Evolutionary conservation across 2,888 invertebrate species (phyloP).

Genomic region (Pycnomerus fuliginosus): DNA sequence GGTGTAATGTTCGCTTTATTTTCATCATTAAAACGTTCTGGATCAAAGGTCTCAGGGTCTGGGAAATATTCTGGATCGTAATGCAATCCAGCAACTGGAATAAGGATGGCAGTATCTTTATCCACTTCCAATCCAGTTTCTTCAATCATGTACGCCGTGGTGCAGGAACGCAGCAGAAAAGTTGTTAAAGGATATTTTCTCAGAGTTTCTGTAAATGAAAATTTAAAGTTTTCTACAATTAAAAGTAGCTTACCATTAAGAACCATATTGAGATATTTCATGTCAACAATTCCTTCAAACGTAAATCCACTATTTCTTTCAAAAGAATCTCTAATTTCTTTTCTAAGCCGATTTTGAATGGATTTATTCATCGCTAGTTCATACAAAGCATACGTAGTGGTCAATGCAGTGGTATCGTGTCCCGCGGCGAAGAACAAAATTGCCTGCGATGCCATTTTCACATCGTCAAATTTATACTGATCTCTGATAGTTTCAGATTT

Average conservation of each 20-base stretch:
- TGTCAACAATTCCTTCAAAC: conserved; percentile 7
- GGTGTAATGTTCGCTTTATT: conserved; percentile 11
- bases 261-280: conserved; percentile 16
- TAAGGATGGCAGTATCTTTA: conserved; percentile 5
- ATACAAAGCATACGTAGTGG: conserved; percentile 6
- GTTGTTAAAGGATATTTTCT: conserved; percentile 10
- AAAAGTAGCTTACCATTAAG: conserved; percentile 8
- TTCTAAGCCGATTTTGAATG: conserved; percentile 7
- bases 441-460: conserved; percentile 47
- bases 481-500: conserved; percentile 28
- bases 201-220: conserved; percentile 4
- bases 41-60: conserved; percentile 11
- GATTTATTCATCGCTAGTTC: conserved; percentile 13
- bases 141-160: conserved; percentile 7
- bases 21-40: conserved; percentile 12
- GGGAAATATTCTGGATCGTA: conserved; percentile 15
- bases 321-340: conserved; percentile 6
- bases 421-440: conserved; percentile 14
- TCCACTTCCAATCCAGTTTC: conserved; percentile 12
- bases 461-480: conserved; percentile 30
- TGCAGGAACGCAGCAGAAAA: conserved; percentile 5
- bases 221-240: conserved; percentile 1
- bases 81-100: conserved; percentile 10
- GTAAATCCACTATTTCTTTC: conserved; percentile 3
- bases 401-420: conserved; percentile 9